Evolutionary conservation across 2,888 invertebrate species (phyloP).

Genomic region (Amphiduros pacificus): DNA sequence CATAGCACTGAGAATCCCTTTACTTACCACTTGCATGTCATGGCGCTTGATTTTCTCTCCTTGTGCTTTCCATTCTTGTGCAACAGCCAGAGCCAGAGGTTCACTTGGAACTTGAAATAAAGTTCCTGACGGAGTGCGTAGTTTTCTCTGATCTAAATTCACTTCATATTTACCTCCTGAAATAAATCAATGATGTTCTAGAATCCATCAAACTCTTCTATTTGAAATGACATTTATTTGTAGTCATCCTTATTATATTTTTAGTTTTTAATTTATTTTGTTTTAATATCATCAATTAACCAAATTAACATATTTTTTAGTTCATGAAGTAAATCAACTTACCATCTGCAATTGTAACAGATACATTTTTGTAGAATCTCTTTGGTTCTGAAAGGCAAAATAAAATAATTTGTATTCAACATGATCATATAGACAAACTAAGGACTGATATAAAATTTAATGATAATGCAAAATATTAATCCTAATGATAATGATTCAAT

Average conservation of each 20-base stretch:
- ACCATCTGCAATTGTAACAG: conserved; percentile 47
- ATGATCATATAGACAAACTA: no score
- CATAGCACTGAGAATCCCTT: no score
- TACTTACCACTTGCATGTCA: conserved; percentile 83
- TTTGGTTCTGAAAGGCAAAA: conserved; percentile 57
- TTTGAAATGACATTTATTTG: no score
- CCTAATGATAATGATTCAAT: no score
- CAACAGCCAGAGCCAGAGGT: conserved; percentile 87
- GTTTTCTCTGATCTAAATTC: conserved; percentile 81
- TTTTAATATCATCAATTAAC: background rate
- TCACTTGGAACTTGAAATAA: conserved; percentile 79
- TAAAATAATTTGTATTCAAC: no score
- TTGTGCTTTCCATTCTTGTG: conserved; percentile 93
- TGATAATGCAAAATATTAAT: no score
- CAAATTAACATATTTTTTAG: background rate
- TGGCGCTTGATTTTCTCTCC: conserved; percentile 74
- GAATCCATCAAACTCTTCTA: no score
- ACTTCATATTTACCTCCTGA: conserved; percentile 68
- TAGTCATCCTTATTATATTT: no score
- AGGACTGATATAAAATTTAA: no score
- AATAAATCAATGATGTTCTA: no score
- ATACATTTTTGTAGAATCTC: conserved; percentile 56
- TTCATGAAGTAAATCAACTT: background rate
- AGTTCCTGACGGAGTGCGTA: conserved; percentile 87
- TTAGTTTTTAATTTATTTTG: background rate